Evolutionary conservation across 2,888 invertebrate genomes (phyloP).

Genomic region (Amaurobius ferox): DNA sequence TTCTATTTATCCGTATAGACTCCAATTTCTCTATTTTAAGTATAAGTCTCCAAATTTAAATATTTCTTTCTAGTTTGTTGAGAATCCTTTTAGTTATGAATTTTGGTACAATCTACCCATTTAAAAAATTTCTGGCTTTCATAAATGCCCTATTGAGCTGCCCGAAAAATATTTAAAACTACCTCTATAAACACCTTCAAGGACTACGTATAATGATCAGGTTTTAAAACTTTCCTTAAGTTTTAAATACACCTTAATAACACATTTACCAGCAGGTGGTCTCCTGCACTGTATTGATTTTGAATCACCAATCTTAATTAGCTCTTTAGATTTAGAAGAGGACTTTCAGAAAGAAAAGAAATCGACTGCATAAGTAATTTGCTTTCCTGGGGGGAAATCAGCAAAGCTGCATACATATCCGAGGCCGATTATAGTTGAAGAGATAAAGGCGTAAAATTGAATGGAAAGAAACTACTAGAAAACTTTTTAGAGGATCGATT

Average conservation of each 20-base stretch:
- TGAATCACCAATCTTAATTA: slow-evolving; percentile 3
- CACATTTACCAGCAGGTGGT: neutral
- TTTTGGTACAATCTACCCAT: too few species aligned
- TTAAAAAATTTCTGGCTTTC: too few species aligned
- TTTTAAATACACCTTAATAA: neutral
- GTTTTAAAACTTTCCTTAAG: too few species aligned
- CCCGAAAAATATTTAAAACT: too few species aligned
- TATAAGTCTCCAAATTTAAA: too few species aligned
- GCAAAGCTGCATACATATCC: slow-evolving; percentile 11
- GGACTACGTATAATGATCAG: too few species aligned
- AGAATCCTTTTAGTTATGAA: too few species aligned
- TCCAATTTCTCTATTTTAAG: too few species aligned
- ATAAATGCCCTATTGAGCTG: too few species aligned
- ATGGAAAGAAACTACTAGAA: slow-evolving; percentile 1
- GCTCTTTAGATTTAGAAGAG: neutral
- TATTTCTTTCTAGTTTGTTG: too few species aligned
- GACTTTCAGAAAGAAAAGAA: neutral
- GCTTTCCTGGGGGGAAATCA: neutral
- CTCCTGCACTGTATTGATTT: neutral
- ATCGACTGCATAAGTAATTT: slow-evolving; percentile 5
- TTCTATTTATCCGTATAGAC: too few species aligned
- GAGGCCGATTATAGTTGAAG: neutral
- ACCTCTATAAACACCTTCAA: too few species aligned
- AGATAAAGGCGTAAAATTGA: neutral
- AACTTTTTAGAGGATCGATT: neutral